A percentile compares a stretch with the other conserved stretches of the same genome.
phyloP scores from a whole-genome alignment of 2,797 vertebrate species.

The Alcedo quadribrachys region DNA sequence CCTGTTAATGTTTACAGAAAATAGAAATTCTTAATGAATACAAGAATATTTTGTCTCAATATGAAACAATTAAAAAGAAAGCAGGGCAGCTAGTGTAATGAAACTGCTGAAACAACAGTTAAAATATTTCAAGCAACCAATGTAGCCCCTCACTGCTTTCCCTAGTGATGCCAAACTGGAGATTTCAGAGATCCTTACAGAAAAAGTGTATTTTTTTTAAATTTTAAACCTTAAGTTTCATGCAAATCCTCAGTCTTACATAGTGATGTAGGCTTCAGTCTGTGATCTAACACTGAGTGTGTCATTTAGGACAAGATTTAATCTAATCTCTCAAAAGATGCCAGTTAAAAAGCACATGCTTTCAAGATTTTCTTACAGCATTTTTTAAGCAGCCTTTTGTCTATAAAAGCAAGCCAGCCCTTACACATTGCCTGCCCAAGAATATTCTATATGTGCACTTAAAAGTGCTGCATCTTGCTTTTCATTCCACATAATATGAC shows the following conservation, averaged over 20 bases:
- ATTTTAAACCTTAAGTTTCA: background rate
- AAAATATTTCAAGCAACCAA: background rate
- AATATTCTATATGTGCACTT: background rate
- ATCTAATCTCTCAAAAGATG: background rate
- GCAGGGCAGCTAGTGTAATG: background rate
- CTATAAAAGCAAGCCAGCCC: background rate
- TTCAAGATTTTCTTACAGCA: background rate
- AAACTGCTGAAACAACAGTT: background rate
- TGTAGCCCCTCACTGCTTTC: background rate
- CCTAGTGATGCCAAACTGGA: background rate
- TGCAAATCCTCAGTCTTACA: background rate
- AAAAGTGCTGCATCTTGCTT: background rate
- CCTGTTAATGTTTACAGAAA: background rate
- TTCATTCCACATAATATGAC: background rate
- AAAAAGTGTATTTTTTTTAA: background rate
- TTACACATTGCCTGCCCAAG: background rate
- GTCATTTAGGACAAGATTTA: background rate
- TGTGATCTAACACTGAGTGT: background rate
- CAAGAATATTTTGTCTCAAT: background rate
- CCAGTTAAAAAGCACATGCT: background rate
- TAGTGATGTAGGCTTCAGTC: background rate
- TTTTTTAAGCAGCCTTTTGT: background rate
- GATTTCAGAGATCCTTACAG: background rate
- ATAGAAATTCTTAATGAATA: background rate
- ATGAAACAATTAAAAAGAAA: background rate